These are phyloP conservation scores for Cynaeus angustus DNA, from an alignment of 2,888 invertebrate genomes.

Conservation along the genomic window DNA sequence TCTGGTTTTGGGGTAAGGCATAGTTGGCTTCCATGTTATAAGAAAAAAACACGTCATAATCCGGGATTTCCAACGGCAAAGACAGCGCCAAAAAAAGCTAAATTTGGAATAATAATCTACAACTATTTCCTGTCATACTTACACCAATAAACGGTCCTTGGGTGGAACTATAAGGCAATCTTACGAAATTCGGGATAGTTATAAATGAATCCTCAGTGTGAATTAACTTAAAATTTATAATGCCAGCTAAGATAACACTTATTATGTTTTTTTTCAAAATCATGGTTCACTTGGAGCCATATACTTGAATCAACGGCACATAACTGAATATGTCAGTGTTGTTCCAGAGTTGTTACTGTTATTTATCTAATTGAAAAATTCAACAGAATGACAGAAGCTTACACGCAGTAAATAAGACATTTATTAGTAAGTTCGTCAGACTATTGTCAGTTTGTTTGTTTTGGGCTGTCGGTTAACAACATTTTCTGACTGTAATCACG, in stretches of 20 bases:
- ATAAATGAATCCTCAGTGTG: slow-evolving; percentile 25
- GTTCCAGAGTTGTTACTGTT: slow-evolving; percentile 43
- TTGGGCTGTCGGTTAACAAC: neutral
- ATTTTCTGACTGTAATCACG: too few relatives aligned
- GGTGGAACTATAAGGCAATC: slow-evolving; percentile 50
- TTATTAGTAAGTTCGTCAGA: slow-evolving; percentile 18
- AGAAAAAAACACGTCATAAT: slow-evolving; percentile 81
- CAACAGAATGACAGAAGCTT: slow-evolving; percentile 30
- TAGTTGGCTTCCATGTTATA: slow-evolving; percentile 85
- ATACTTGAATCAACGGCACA: slow-evolving; percentile 14
- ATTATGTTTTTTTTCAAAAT: slow-evolving; percentile 16
- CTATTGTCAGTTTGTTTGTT: slow-evolving; percentile 27
- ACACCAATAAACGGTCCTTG: slow-evolving; percentile 56
- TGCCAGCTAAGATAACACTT: neutral
- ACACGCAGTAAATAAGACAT: slow-evolving; percentile 6
- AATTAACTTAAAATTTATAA: slow-evolving; percentile 2
- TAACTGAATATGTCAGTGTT: slow-evolving; percentile 29
- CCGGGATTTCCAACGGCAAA: slow-evolving; percentile 80
- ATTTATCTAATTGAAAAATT: slow-evolving; percentile 34
- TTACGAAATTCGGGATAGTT: slow-evolving; percentile 48
- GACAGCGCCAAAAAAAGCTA: slow-evolving; percentile 82
- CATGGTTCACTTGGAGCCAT: slow-evolving; percentile 13
- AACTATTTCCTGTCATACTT: slow-evolving; percentile 29
- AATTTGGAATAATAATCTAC: slow-evolving; percentile 56
- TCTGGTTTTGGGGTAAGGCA: slow-evolving; percentile 75